phyloP scores from a whole-genome alignment of 2,888 invertebrate genomes.

The Cryptocephalus moraei region DNA sequence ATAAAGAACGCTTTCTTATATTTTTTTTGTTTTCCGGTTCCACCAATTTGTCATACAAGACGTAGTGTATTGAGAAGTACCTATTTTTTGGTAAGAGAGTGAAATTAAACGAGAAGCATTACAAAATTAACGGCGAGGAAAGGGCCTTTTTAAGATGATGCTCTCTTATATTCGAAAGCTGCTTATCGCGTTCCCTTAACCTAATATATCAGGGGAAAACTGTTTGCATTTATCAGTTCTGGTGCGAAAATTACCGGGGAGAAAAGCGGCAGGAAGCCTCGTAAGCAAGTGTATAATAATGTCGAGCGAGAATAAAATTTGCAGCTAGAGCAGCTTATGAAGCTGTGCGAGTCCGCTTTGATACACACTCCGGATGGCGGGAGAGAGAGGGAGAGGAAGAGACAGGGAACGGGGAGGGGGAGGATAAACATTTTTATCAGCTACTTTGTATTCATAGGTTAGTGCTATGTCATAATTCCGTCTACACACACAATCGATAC shows the following conservation, averaged over 20 bases:
- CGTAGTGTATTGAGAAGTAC: too few species aligned
- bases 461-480: slow-evolving; percentile 36
- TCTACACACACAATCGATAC: slow-evolving; percentile 35
- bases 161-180: too few species aligned
- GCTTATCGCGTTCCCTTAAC: too few species aligned
- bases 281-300: not conserved
- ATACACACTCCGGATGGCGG: slow-evolving; percentile 9
- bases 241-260: not conserved
- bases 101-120: too few species aligned
- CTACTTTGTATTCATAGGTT: slow-evolving; percentile 36
- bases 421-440: slow-evolving; percentile 40
- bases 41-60: not conserved
- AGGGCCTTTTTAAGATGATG: too few species aligned
- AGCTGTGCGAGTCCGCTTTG: slow-evolving; percentile 23
- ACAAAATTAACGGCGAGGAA: too few species aligned
- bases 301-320: slow-evolving; percentile 25
- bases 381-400: slow-evolving; percentile 17
- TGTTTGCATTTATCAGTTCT: too few species aligned
- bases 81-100: too few species aligned
- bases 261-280: not conserved
- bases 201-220: too few species aligned
- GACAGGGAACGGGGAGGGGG: slow-evolving; percentile 1
- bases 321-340: slow-evolving; percentile 28
- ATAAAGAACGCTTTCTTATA: not conserved
- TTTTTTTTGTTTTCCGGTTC: not conserved